Percentiles rank a stretch among this genome's conserved stretches.
Evolutionary conservation across 1,140 invertebrate species (phyloP).

Genomic region (Lordiphosa stackelbergi): DNA sequence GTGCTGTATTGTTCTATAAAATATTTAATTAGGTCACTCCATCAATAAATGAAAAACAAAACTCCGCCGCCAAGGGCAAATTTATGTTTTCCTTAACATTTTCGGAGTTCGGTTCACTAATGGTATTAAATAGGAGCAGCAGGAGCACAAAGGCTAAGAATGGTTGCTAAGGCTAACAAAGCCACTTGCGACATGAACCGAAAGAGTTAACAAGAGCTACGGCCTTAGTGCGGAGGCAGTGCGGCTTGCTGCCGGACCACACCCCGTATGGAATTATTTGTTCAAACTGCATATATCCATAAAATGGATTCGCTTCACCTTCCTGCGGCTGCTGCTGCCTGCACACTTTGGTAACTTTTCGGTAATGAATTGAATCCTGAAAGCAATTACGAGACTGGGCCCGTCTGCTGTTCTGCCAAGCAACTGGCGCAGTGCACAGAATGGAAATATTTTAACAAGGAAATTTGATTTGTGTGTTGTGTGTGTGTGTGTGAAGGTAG

Average conservation of each 20-base stretch:
- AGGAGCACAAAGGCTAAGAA: conserved; percentile 10
- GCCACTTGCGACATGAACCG: conserved; percentile 9
- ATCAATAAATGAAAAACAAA: conserved; percentile 8
- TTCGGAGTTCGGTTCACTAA: conserved; percentile 1
- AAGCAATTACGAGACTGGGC: conserved; percentile 13
- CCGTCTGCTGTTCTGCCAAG: conserved; percentile 1
- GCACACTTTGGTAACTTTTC: conserved; percentile 12
- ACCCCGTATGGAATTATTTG: conserved; percentile 7
- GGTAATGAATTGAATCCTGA: conserved; percentile 19
- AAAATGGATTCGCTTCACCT: conserved; percentile 14
- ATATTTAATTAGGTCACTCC: conserved; percentile 7
- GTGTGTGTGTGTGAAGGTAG: not conserved
- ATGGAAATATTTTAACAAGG: conserved; percentile 15
- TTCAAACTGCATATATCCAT: not conserved
- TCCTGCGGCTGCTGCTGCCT: conserved; percentile 3
- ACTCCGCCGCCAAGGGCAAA: not conserved
- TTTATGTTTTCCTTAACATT: conserved; percentile 5
- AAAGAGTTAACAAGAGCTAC: conserved; percentile 6
- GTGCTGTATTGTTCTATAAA: not conserved
- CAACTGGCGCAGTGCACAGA: conserved; percentile 8
- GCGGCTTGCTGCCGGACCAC: conserved; percentile 6
- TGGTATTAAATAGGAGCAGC: not conserved
- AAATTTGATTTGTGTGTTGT: conserved; percentile 14
- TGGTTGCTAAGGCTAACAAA: conserved; percentile 9
- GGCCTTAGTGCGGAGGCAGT: conserved; percentile 2